Conservation (phyloP, 2,113 vertebrate genomes). For the Megatriorchis doriae region DNA sequence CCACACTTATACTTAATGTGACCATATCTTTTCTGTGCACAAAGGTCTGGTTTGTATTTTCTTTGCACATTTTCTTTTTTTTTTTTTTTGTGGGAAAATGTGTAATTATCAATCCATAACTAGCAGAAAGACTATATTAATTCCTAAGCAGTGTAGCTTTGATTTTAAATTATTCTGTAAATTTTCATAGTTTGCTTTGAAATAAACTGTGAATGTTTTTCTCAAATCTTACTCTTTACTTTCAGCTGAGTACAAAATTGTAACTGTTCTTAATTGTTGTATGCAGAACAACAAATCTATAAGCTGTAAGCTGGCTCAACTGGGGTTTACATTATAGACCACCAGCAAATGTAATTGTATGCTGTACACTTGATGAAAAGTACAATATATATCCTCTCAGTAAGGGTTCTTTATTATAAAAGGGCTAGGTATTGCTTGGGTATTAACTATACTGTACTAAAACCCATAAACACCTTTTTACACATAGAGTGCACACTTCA, state of each 20-base stretch:
- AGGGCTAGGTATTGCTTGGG: conserved; percentile 67
- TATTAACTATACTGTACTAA: conserved; percentile 80
- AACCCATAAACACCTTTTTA: conserved; percentile 80
- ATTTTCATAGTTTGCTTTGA: neutral
- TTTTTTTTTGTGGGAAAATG: neutral
- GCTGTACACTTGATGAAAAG: conserved; percentile 51
- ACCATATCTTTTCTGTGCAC: neutral
- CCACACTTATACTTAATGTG: neutral
- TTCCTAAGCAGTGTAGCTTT: neutral
- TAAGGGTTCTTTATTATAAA: conserved; percentile 69
- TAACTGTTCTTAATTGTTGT: neutral
- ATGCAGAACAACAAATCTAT: neutral
- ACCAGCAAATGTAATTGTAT: conserved; percentile 67
- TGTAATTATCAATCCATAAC: neutral
- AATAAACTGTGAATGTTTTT: neutral
- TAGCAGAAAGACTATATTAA: neutral
- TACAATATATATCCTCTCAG: conserved; percentile 62
- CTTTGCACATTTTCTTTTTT: neutral
- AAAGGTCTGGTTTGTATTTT: neutral
- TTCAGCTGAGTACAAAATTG: neutral
- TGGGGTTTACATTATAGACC: conserved; percentile 58
- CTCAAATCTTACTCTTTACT: neutral
- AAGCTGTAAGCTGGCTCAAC: neutral
- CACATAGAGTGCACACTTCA: conserved; percentile 72
- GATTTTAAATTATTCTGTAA: neutral